A percentile compares a stretch with the other conserved stretches of the same genome.
phyloP scores from a whole-genome alignment of 2,113 vertebrate species.

The Ochotona curzoniae region DNA sequence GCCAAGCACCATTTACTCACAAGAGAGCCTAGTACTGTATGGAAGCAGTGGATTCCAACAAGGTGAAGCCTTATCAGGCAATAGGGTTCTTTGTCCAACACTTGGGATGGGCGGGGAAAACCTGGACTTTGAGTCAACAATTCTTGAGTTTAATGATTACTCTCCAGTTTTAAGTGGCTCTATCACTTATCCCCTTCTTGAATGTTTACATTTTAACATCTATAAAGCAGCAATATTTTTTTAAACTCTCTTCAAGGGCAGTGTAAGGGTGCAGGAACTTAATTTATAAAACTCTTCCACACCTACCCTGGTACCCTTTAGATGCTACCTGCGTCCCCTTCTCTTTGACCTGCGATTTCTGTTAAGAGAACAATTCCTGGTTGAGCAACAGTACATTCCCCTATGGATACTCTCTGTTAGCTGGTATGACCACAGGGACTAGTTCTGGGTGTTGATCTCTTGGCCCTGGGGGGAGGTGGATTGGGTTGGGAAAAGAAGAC shows the following conservation, averaged over 20 bases:
- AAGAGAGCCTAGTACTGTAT: neutral
- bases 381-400: neutral
- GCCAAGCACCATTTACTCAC: neutral
- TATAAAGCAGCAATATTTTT: neutral
- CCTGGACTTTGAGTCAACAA: neutral
- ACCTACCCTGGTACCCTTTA: neutral
- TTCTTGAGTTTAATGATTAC: neutral
- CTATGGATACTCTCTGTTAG: neutral
- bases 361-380: neutral
- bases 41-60: neutral
- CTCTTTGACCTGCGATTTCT: constrained; percentile 10
- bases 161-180: neutral
- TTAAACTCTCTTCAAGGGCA: neutral
- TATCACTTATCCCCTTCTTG: neutral
- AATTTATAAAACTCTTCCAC: neutral
- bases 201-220: neutral
- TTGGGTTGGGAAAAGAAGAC: neutral
- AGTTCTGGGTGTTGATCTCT: neutral
- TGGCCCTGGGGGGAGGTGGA: neutral
- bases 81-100: neutral
- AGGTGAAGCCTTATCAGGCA: neutral
- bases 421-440: neutral
- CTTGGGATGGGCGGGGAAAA: neutral
- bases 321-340: neutral
- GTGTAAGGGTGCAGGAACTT: neutral